Percentiles rank a stretch among this genome's conserved stretches.
Conservation (phyloP, 2,113 vertebrate genomes). For the Colius striatus region DNA sequence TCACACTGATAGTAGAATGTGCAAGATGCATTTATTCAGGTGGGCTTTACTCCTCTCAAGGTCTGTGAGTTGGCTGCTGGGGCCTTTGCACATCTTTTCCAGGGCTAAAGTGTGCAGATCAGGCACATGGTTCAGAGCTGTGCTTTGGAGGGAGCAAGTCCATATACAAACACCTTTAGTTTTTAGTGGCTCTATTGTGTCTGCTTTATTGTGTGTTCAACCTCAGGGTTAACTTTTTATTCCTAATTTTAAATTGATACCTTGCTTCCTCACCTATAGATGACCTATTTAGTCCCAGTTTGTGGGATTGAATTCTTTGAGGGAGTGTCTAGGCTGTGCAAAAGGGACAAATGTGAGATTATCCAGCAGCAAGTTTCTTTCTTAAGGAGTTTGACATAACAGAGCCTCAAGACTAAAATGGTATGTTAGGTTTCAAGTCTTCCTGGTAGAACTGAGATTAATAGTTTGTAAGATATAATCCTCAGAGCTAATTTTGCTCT, state of each 20-base stretch:
- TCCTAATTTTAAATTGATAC: neutral
- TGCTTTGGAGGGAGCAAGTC: neutral
- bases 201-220: neutral
- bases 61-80: neutral
- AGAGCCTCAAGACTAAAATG: neutral
- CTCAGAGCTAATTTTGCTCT: neutral
- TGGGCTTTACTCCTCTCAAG: neutral
- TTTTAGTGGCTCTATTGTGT: fast-evolving
- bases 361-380: neutral
- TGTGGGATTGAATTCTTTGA: neutral
- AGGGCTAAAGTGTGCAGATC: neutral
- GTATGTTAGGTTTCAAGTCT: neutral
- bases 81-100: neutral
- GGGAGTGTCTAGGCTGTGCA: neutral
- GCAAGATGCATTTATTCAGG: neutral
- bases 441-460: neutral
- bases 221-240: neutral
- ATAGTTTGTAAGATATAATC: neutral
- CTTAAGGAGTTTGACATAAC: neutral
- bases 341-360: neutral
- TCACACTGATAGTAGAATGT: neutral
- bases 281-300: neutral
- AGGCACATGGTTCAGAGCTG: neutral
- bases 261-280: neutral
- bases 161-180: neutral